Evolutionary conservation across 2,113 vertebrate genomes (phyloP).

Genomic region (Ceyx melanurus): DNA sequence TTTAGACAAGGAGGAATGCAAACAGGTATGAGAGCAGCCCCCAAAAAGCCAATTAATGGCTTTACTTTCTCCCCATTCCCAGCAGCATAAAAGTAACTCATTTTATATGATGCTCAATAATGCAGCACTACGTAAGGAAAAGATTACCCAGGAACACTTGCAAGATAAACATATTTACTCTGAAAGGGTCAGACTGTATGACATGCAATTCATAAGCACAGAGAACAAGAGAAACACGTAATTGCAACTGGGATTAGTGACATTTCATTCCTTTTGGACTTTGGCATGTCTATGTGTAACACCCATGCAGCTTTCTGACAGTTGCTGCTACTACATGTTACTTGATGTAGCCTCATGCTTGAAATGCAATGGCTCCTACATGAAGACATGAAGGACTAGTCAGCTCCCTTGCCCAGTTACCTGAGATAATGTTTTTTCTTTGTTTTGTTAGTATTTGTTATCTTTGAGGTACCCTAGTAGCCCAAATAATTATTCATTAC

Average conservation of each 20-base stretch:
- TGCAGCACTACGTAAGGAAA: neutral
- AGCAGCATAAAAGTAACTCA: neutral
- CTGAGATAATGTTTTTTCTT: neutral
- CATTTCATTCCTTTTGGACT: neutral
- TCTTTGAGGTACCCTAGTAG: neutral
- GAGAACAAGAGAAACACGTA: neutral
- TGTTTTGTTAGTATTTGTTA: neutral
- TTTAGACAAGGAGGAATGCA: neutral
- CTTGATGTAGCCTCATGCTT: neutral
- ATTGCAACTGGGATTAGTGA: neutral
- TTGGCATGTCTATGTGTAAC: neutral
- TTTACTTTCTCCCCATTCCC: neutral
- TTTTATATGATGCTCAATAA: slow-evolving; percentile 24
- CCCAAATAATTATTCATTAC: neutral
- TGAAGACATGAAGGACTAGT: neutral
- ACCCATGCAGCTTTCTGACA: neutral
- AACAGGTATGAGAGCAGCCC: neutral
- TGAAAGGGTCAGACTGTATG: neutral
- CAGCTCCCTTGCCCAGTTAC: neutral
- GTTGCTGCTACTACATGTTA: neutral
- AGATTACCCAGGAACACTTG: neutral
- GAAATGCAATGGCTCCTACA: neutral
- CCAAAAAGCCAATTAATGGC: slow-evolving; percentile 11
- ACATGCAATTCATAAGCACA: neutral
- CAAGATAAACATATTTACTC: neutral